Evolutionary conservation across 2,888 invertebrate genomes (phyloP).

Genomic region (Xylocampa areola): DNA sequence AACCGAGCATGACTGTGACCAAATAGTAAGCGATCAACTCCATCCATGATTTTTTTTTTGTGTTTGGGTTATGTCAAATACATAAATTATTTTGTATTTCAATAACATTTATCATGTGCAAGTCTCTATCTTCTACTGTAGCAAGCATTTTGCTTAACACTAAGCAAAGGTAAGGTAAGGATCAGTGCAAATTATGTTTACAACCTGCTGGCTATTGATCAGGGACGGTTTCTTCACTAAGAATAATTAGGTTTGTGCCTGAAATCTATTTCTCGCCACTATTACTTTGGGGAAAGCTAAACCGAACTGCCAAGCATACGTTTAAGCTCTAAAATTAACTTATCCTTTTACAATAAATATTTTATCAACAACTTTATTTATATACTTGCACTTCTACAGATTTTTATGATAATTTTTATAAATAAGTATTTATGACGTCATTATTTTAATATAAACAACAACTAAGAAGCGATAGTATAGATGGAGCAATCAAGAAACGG

Average conservation of each 20-base stretch:
- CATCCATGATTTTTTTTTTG: no score
- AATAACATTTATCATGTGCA: neutral
- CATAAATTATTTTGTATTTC: no score
- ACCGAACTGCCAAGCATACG: neutral
- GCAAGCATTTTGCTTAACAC: conserved; percentile 19
- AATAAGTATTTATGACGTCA: conserved; percentile 9
- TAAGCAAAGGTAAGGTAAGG: conserved; percentile 9
- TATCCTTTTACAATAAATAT: neutral
- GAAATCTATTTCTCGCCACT: no score
- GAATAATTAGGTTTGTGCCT: no score
- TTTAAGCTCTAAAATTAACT: neutral
- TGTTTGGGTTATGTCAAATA: no score
- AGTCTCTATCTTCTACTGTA: conserved; percentile 24
- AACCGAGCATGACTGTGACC: no score
- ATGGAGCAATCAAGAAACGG: conserved; percentile 36
- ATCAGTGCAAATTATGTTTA: no score
- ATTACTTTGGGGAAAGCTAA: neutral
- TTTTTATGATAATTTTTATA: conserved; percentile 28
- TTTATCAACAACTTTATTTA: conserved; percentile 15
- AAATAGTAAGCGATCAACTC: no score
- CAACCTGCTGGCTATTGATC: conserved; percentile 7
- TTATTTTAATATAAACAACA: conserved; percentile 15
- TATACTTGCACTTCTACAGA: conserved; percentile 37
- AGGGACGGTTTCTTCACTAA: neutral
- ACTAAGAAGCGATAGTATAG: conserved; percentile 55